phyloP scores from a whole-genome alignment of 2,113 vertebrate species.

The Solea senegalensis region DNA sequence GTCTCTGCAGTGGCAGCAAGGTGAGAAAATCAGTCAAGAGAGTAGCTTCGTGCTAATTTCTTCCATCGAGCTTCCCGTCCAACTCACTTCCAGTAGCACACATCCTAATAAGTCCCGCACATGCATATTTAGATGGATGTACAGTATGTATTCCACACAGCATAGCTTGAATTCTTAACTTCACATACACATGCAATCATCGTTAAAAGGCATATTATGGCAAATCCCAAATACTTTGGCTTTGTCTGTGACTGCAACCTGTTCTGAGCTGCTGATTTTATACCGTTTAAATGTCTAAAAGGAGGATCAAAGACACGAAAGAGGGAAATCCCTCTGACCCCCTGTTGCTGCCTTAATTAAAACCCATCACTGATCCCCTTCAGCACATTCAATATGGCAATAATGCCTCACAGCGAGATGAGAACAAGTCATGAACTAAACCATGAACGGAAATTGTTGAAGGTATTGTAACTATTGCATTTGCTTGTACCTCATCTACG shows the following conservation, averaged over 20 bases:
- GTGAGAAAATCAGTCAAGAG: constrained; percentile 7
- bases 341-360: constrained; percentile 64
- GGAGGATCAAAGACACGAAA: constrained; percentile 44
- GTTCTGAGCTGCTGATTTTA: constrained; percentile 35
- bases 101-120: too few relatives aligned
- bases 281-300: constrained; percentile 36
- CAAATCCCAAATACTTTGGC: constrained; percentile 1
- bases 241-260: not conserved
- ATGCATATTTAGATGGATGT: too few relatives aligned
- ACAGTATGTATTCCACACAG: not conserved
- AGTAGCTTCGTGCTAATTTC: not conserved
- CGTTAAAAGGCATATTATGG: not conserved
- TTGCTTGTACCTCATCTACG: too few relatives aligned
- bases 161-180: not conserved
- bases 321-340: constrained; percentile 14
- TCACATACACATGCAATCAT: not conserved
- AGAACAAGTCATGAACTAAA: constrained; percentile 8
- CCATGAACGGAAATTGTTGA: too few relatives aligned
- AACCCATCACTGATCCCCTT: constrained; percentile 46
- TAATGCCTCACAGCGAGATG: constrained; percentile 21
- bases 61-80: not conserved
- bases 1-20: constrained; percentile 2
- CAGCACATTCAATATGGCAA: constrained; percentile 12
- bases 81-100: too few relatives aligned
- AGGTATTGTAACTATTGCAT: too few relatives aligned